Conservation (phyloP, 1,140 invertebrate genomes). For the Sycobia sp. region DNA sequence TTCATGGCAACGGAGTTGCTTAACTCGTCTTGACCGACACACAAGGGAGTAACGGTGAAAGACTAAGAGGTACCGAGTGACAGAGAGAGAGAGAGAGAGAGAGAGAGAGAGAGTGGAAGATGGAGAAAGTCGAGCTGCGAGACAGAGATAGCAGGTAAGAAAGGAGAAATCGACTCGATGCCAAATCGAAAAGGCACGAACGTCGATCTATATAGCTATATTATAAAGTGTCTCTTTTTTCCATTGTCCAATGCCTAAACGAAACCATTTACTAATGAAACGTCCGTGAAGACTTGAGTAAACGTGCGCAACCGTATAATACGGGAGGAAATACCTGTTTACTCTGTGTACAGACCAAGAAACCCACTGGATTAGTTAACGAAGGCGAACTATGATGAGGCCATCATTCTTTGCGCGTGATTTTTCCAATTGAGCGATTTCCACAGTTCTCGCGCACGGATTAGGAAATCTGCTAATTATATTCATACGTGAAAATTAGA, state of each 20-base stretch:
- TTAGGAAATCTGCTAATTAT: too few species aligned
- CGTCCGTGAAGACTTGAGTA: conserved; percentile 13
- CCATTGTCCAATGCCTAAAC: conserved; percentile 24
- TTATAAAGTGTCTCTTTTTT: conserved; percentile 14
- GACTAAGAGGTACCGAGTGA: conserved; percentile 1
- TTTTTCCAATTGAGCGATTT: too few species aligned
- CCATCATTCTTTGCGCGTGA: too few species aligned
- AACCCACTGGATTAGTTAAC: conserved; percentile 28
- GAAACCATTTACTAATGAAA: conserved; percentile 31
- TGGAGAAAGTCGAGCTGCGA: too few species aligned
- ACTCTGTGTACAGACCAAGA: conserved; percentile 3
- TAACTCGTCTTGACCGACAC: conserved; percentile 29
- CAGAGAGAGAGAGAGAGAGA: conserved; percentile 4
- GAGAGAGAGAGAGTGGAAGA: not conserved
- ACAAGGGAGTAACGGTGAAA: not conserved
- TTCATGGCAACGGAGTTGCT: too few species aligned
- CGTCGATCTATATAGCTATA: not conserved
- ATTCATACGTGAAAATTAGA: too few species aligned
- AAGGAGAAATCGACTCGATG: conserved; percentile 2
- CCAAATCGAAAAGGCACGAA: conserved; percentile 8
- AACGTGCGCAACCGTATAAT: too few species aligned
- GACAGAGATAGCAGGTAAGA: too few species aligned
- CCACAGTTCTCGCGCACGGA: too few species aligned
- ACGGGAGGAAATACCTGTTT: conserved; percentile 1
- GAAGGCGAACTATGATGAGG: too few species aligned